Conservation (phyloP, 1,140 invertebrate species). For the Drosophila oshimai region DNA sequence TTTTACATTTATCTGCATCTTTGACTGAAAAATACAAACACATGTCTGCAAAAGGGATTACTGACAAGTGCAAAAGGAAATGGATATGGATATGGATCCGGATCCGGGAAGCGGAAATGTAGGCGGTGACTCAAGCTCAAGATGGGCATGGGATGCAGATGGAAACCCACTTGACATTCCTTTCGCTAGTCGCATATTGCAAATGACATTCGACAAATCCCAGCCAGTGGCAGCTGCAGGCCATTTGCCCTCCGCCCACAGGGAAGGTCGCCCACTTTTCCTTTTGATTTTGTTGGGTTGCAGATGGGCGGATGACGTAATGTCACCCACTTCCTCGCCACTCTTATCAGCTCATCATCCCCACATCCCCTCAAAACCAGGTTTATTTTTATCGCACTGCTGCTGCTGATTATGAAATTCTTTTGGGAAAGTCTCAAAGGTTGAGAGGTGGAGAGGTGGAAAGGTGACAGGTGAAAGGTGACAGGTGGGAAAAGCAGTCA, state of each 20-base stretch:
- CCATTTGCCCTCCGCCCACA: neutral
- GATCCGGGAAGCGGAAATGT: neutral
- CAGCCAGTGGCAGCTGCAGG: conserved; percentile 32
- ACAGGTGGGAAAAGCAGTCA: neutral
- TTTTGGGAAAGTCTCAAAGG: conserved; percentile 10
- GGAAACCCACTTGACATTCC: conserved; percentile 16
- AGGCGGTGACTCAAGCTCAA: neutral
- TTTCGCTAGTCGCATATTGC: conserved; percentile 34
- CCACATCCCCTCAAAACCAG: neutral
- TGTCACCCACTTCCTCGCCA: neutral
- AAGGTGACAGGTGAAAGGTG: neutral
- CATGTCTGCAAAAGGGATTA: neutral
- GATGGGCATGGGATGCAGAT: neutral
- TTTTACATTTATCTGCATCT: too few species aligned
- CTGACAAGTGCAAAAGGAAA: neutral
- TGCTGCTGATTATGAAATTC: conserved; percentile 53
- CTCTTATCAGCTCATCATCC: neutral
- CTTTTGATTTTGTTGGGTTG: neutral
- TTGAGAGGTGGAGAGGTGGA: neutral
- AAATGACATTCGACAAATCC: conserved; percentile 64
- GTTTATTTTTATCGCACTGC: conserved; percentile 46
- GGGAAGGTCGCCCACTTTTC: neutral
- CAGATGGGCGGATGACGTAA: conserved; percentile 34
- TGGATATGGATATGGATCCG: neutral
- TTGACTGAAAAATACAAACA: neutral